Conservation (phyloP, 2,888 invertebrate species). For the Campoletis raptor region DNA sequence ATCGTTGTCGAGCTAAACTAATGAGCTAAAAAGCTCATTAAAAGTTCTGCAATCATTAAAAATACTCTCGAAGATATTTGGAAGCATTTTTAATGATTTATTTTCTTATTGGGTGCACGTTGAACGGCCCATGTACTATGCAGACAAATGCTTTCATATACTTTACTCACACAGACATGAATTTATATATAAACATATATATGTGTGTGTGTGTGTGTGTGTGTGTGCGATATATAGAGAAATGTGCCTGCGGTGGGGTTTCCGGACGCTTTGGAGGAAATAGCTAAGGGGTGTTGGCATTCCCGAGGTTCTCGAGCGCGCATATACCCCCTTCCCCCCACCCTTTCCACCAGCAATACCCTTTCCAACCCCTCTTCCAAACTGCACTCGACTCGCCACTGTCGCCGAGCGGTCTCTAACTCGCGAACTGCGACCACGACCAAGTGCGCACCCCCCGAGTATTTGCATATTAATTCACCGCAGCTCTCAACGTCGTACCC, state of each 20-base stretch:
- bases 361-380: conserved; percentile 50
- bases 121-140: background rate
- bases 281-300: conserved; percentile 72
- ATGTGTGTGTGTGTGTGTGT: conserved; percentile 4
- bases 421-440: conserved; percentile 42
- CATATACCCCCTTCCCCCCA: conserved; percentile 50
- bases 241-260: conserved; percentile 54
- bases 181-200: background rate
- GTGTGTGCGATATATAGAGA: conserved; percentile 3
- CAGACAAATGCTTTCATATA: background rate
- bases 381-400: conserved; percentile 63
- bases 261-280: conserved; percentile 70
- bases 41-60: background rate
- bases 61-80: background rate
- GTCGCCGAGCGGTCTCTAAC: conserved; percentile 55
- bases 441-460: conserved; percentile 68
- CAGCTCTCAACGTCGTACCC: conserved; percentile 52
- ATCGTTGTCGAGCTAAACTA: background rate
- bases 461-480: conserved; percentile 79
- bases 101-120: background rate
- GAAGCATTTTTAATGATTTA: background rate
- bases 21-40: background rate
- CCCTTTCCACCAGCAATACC: background rate
- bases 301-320: conserved; percentile 65
- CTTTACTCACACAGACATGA: background rate